Evolutionary conservation across 2,113 vertebrate genomes (phyloP).

Genomic region (Petromus typicus): DNA sequence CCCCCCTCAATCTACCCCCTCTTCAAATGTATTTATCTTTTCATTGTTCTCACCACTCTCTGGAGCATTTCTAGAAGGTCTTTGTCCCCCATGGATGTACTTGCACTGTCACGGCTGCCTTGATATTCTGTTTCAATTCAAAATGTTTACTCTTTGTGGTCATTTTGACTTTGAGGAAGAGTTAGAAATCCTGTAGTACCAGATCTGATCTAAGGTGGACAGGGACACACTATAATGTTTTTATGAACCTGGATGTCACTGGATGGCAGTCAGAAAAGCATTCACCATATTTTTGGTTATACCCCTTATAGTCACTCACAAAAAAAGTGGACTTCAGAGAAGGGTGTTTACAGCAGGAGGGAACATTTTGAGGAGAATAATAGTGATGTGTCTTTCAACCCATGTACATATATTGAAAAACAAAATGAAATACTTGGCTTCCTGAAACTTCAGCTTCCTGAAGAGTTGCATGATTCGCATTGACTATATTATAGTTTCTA

Average conservation of each 20-base stretch:
- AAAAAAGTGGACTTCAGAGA: neutral
- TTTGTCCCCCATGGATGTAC: neutral
- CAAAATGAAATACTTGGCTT: slow-evolving; percentile 31
- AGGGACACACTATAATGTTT: neutral
- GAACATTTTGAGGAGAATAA: too few species aligned
- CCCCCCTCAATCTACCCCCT: neutral
- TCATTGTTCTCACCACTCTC: neutral
- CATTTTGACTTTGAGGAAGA: neutral
- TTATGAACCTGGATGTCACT: neutral
- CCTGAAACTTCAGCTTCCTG: neutral
- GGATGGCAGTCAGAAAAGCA: neutral
- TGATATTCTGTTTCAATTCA: neutral
- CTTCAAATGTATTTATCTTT: neutral
- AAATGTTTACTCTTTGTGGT: neutral
- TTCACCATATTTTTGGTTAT: neutral
- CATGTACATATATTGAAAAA: neutral
- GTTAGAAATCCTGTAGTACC: neutral
- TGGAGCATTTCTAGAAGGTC: neutral
- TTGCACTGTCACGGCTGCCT: neutral
- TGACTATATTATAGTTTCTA: neutral
- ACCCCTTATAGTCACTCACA: neutral
- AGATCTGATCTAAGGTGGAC: neutral
- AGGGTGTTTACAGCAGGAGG: too few species aligned
- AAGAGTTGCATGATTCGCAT: neutral
- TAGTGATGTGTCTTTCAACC: too few species aligned